Evolutionary conservation across 2,888 invertebrate genomes (phyloP).

Genomic region (Eristalis pertinax): DNA sequence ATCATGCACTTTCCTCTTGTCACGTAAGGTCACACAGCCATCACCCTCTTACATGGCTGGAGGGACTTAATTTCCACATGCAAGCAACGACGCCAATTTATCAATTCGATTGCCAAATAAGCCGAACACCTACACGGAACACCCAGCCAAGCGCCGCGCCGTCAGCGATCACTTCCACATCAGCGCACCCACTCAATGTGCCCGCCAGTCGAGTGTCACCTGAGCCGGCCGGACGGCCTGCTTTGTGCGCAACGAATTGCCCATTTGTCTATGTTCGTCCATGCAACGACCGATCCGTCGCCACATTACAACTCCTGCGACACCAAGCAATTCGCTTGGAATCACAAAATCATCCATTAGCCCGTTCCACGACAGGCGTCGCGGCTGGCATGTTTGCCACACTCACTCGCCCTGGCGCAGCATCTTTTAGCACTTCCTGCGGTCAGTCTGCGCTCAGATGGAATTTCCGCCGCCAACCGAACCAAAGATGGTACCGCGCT

Average conservation of each 20-base stretch:
- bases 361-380: slow-evolving; percentile 27
- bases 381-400: slow-evolving; percentile 13
- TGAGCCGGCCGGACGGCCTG: not conserved
- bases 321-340: slow-evolving; percentile 20
- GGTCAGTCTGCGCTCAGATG: slow-evolving; percentile 40
- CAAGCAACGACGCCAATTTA: too few relatives aligned
- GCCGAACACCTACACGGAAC: too few relatives aligned
- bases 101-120: too few relatives aligned
- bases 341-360: slow-evolving; percentile 60
- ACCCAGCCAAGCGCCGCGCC: not conserved
- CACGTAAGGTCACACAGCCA: too few relatives aligned
- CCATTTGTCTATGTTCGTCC: not conserved
- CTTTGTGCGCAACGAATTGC: not conserved
- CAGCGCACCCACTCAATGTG: not conserved
- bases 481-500: not conserved
- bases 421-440: slow-evolving; percentile 65
- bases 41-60: too few relatives aligned
- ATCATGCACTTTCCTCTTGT: too few relatives aligned
- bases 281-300: not conserved
- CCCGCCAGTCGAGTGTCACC: not conserved
- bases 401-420: slow-evolving; percentile 39
- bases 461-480: slow-evolving; percentile 30
- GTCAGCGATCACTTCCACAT: not conserved
- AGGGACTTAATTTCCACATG: too few relatives aligned
- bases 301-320: not conserved